Evolutionary conservation across 2,888 invertebrate genomes (phyloP).

Genomic region (Tromatobia lineatoria): DNA sequence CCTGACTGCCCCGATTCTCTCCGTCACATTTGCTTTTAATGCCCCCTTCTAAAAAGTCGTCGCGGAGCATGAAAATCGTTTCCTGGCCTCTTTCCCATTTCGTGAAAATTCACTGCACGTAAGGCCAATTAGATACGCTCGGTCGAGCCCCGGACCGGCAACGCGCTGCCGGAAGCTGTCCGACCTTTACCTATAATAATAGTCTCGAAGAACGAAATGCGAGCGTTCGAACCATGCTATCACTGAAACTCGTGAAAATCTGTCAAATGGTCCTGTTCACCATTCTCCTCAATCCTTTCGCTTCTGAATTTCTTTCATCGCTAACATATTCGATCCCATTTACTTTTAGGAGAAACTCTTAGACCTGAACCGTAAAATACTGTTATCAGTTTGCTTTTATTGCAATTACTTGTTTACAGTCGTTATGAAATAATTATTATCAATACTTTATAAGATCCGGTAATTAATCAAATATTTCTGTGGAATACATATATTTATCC

Average conservation of each 20-base stretch:
- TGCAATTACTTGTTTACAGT: not conserved
- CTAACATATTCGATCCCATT: not conserved
- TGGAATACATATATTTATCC: not conserved
- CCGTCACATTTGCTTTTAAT: conserved; percentile 74
- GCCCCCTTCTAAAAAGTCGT: conserved; percentile 70
- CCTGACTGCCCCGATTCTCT: conserved; percentile 52
- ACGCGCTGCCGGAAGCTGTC: conserved; percentile 55
- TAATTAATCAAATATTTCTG: not conserved
- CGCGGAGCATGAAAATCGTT: conserved; percentile 70
- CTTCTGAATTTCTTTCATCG: not conserved
- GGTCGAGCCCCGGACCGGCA: conserved; percentile 58
- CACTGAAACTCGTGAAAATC: not conserved
- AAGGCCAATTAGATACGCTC: conserved; percentile 74
- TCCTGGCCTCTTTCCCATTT: conserved; percentile 45
- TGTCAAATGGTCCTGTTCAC: not conserved
- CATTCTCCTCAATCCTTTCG: not conserved
- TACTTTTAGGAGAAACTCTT: not conserved
- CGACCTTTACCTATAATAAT: conserved; percentile 58
- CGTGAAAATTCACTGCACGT: conserved; percentile 76
- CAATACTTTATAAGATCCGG: not conserved
- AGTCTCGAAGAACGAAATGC: conserved; percentile 46
- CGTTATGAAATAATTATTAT: no score
- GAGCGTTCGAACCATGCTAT: not conserved
- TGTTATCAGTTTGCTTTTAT: not conserved
- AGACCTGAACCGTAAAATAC: no score